Percentiles rank a stretch among this genome's conserved stretches.
Conservation (phyloP, 2,797 vertebrate genomes). For the Mus caroli region DNA sequence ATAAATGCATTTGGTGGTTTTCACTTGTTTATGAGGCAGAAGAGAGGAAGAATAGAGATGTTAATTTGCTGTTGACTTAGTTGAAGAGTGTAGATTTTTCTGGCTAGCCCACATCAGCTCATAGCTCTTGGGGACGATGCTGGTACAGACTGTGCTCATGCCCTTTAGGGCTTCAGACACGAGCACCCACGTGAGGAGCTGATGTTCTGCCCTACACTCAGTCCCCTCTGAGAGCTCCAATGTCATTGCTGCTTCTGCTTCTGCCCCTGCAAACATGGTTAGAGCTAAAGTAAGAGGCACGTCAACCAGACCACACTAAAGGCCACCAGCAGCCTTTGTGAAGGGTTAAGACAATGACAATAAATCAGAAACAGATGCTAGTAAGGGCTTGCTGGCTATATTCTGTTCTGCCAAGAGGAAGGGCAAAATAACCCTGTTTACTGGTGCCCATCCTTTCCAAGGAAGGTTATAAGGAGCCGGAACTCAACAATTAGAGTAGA, state of each 20-base stretch:
- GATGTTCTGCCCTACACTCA: background rate
- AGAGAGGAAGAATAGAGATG: background rate
- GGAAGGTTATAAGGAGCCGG: background rate
- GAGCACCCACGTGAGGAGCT: background rate
- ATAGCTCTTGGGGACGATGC: background rate
- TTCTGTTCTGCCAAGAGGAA: background rate
- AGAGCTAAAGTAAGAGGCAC: background rate
- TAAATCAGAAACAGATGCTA: constrained; percentile 29
- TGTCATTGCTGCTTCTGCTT: background rate
- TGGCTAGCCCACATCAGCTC: background rate
- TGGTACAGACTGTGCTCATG: background rate
- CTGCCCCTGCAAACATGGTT: background rate
- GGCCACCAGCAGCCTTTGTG: background rate
- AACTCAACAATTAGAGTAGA: constrained; percentile 51
- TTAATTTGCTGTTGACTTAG: background rate
- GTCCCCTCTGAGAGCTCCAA: background rate
- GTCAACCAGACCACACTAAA: background rate
- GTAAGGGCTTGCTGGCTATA: background rate
- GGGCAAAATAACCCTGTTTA: background rate
- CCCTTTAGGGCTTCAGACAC: constrained; percentile 6
- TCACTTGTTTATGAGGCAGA: constrained; percentile 43
- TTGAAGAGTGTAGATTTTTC: constrained; percentile 52
- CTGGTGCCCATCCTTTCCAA: background rate
- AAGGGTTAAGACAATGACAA: background rate
- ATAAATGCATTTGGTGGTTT: constrained; percentile 30